phyloP scores from a whole-genome alignment of 2,888 invertebrate genomes.

The Zootermopsis nevadensis region DNA sequence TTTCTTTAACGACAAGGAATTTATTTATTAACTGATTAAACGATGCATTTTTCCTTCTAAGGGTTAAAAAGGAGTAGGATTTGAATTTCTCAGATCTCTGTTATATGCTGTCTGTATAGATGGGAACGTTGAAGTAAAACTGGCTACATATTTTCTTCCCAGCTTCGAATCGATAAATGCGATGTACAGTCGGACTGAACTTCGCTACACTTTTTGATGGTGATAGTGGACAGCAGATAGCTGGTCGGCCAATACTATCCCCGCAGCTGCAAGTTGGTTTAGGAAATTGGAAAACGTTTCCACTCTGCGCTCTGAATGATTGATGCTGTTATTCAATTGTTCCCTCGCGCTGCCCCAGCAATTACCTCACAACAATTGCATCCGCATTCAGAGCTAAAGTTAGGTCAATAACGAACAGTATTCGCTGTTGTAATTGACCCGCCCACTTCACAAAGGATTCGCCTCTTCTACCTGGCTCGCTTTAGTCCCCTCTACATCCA shows the following conservation, averaged over 20 bases:
- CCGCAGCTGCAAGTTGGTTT: slow-evolving; percentile 34
- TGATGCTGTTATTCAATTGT: slow-evolving; percentile 47
- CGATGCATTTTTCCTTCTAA: too few relatives aligned
- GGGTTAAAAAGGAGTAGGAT: too few relatives aligned
- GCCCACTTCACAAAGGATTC: slow-evolving; percentile 26
- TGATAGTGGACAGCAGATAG: not conserved
- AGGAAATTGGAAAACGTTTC: slow-evolving; percentile 45
- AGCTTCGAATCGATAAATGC: too few relatives aligned
- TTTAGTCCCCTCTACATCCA: not conserved
- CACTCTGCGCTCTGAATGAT: slow-evolving; percentile 44
- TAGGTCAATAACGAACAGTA: slow-evolving; percentile 43
- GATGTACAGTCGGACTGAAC: not conserved
- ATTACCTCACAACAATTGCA: slow-evolving; percentile 43
- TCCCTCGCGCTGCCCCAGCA: slow-evolving; percentile 37
- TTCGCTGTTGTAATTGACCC: slow-evolving; percentile 39
- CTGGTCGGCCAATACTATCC: not conserved
- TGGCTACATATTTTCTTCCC: too few relatives aligned
- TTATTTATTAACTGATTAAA: too few relatives aligned
- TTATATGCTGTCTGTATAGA: too few relatives aligned
- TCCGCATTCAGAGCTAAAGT: slow-evolving; percentile 40
- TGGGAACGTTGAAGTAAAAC: too few relatives aligned
- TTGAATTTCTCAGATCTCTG: too few relatives aligned
- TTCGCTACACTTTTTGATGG: not conserved
- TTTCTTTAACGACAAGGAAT: too few relatives aligned
- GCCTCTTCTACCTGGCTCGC: not conserved